These are phyloP conservation scores for Phenganax stokvisi DNA, from an alignment of 92 coral and sea anemone species.

Conservation along the genomic window DNA sequence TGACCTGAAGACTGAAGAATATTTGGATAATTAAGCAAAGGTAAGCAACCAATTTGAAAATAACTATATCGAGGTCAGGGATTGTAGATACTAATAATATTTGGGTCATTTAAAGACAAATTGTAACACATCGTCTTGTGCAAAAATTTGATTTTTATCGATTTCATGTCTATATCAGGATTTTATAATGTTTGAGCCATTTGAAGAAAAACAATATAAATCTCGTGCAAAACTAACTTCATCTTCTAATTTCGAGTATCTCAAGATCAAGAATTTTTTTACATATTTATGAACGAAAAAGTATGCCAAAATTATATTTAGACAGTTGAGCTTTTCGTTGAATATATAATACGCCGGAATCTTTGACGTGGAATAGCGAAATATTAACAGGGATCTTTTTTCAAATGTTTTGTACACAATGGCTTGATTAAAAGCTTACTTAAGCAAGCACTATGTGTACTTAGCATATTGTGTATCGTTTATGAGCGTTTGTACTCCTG, in stretches of 20 bases:
- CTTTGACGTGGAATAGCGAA: not conserved
- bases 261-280: too few relatives aligned
- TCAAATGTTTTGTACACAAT: not conserved
- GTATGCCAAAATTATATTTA: too few relatives aligned
- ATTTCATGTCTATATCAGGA: too few relatives aligned
- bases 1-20: slow-evolving; percentile 28
- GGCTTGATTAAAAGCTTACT: slow-evolving; percentile 20
- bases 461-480: not conserved
- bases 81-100: not conserved
- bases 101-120: too few relatives aligned
- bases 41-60: not conserved
- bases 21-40: slow-evolving; percentile 6
- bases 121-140: too few relatives aligned
- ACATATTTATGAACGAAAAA: too few relatives aligned
- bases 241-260: too few relatives aligned
- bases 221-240: too few relatives aligned
- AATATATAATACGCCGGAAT: not conserved
- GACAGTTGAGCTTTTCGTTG: not conserved
- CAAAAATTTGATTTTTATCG: too few relatives aligned
- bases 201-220: too few relatives aligned
- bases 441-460: not conserved
- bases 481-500: slow-evolving; percentile 6
- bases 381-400: slow-evolving; percentile 18
- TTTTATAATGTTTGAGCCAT: too few relatives aligned
- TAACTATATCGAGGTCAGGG: not conserved